Percentiles rank a stretch among this genome's conserved stretches.
phyloP scores from a whole-genome alignment of 2,113 vertebrate genomes.

The Notarius lentiginosus region DNA sequence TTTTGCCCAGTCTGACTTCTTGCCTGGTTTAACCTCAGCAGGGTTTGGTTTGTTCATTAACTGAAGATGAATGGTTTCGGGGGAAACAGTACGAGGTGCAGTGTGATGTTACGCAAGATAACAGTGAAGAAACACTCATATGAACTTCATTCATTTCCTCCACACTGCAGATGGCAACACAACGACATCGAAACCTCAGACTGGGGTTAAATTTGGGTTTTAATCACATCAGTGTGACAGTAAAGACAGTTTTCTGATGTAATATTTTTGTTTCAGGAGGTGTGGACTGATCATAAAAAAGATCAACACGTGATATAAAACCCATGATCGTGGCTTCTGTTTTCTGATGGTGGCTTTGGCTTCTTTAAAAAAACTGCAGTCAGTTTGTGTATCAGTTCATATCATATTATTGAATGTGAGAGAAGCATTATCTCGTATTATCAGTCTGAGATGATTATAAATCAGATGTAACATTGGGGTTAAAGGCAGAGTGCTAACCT shows the following conservation, averaged over 20 bases:
- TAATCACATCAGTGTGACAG: too few species aligned
- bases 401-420: too few species aligned
- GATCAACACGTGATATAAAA: not conserved
- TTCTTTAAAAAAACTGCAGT: too few species aligned
- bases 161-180: constrained; percentile 9
- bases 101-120: not conserved
- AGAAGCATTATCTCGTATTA: too few species aligned
- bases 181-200: not conserved
- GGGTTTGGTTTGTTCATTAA: not conserved
- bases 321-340: too few species aligned
- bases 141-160: not conserved
- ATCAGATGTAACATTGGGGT: too few species aligned
- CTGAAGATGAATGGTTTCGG: not conserved
- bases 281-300: not conserved
- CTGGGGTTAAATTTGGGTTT: not conserved
- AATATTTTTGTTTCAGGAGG: not conserved
- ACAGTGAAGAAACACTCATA: not conserved
- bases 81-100: not conserved
- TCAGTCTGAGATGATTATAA: too few species aligned
- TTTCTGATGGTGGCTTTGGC: too few species aligned
- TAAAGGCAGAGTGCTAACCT: too few species aligned
- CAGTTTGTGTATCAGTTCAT: too few species aligned
- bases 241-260: not conserved
- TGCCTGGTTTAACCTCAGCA: not conserved
- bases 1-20: not conserved